Base-by-base conservation (phyloP, 1,140 invertebrate species). In the Eupeodes corollae region DNA sequence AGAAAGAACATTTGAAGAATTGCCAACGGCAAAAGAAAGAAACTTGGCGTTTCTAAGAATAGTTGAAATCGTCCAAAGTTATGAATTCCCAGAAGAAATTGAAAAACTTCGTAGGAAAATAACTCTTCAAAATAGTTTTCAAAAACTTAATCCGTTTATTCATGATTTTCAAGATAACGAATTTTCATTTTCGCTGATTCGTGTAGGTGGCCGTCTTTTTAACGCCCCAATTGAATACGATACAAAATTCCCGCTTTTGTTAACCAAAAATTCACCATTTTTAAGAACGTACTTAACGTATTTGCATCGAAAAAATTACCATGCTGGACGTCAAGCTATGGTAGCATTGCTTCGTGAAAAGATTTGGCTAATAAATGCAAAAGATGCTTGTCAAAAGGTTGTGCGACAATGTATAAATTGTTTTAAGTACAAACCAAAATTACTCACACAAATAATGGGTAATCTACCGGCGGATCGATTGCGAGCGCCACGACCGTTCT, bases 301-400 rank as follows among this genome's bases (percentile, higher is more conserved):
- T 14, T 32, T 47, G 15, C 49, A 50, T 39, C 6, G 42, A 11
- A 8, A 33, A 15, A 50, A 50, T 32, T 31, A 31, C 18, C 43
- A 49, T 41, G 48, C 43, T 9, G 43, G 39, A 10, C 13, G 42
- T n/a, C 40, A 45, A 33, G 44, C 48, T 1, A 18, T 49, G 18
- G 37, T 40, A 39, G 42, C 37, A 31, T 21, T 49, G 16, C 37
- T 41, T 19, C 48, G 48, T 10, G 21, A 45, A 37, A 26, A 44
- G 41, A 42, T 52, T 19, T 52, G 42, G 42, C 11, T 52, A 15
- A 34, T 51, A 13, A 33, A 37, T 45, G 42, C 50, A 6, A 14
- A 30, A 15, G 18, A 52, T 18, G 35, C 10, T 19, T 42, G 42
- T 35, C 48, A 32, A 40, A 19, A 35, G 33, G 26, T 40, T 31